Base-by-base conservation (phyloP, 2,113 vertebrate genomes). In the Pluvianellus socialis region DNA sequence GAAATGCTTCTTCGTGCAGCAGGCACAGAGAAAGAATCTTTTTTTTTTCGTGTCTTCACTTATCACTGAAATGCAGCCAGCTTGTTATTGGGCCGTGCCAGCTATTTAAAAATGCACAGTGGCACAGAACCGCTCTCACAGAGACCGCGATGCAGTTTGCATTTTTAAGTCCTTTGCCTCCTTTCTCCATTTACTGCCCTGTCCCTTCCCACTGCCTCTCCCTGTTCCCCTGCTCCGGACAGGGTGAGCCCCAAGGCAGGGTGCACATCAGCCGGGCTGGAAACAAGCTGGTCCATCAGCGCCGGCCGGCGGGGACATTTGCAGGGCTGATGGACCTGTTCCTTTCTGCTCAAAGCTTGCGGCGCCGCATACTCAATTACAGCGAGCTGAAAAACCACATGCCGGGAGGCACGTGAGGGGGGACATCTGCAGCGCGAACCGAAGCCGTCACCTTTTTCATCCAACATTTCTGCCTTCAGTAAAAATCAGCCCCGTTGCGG, bases 21-120 rank as follows among this genome's bases (percentile, higher is more conserved):
- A 6, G 22, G 82, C 87, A 49, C n/a, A 2, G 38, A 3, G 15
- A 30, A 27, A 21, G 44, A 44, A 67, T 62, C 56, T 26, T 17
- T 80, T 16, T 5, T 6, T 32, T 56, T 44, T 23, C 32, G 3
- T 2, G 3, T 70, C 35, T 47, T 76, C 75, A 14, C 40, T 10
- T 38, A 2, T 1, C 44, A 21, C 49, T 2, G 66, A 17, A 33
- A 4, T 0, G 30, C 91, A 27, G 77, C 14, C 91, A 5, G 75
- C 56, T 66, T 55, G 4, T 8, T 3, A 0, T 2, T 18, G 38
- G 84, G 7, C 45, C 18, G 1, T 2, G 30, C 17, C 49, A 7
- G 70, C 70, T 15, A 10, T 4, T 12, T 8, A 42, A 16, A 40
- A 24, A 22, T 3, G 35, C 30, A 3, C 21, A 19, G 52, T 2